Evolutionary conservation across 2,888 invertebrate genomes (phyloP).

Genomic region (Chrysolina haemoptera): DNA sequence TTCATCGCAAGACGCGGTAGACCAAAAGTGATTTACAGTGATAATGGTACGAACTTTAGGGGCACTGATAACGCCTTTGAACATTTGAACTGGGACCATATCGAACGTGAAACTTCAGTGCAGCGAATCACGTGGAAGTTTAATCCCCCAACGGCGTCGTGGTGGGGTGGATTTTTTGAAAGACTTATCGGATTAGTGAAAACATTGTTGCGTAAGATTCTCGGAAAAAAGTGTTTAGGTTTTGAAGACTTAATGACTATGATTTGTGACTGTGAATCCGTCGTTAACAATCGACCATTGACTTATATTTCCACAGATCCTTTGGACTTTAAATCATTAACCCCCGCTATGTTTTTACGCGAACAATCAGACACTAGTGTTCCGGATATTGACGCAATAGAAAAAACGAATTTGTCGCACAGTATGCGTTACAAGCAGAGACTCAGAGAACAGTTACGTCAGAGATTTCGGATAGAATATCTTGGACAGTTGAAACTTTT

Average conservation of each 20-base stretch:
- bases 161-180: slow-evolving; percentile 70
- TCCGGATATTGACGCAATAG: slow-evolving; percentile 48
- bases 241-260: slow-evolving; percentile 53
- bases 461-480: slow-evolving; percentile 50
- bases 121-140: slow-evolving; percentile 54
- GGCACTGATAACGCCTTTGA: slow-evolving; percentile 56
- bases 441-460: slow-evolving; percentile 49
- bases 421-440: slow-evolving; percentile 46
- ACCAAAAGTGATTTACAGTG: slow-evolving; percentile 50
- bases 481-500: slow-evolving; percentile 45
- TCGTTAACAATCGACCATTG: slow-evolving; percentile 36
- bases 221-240: slow-evolving; percentile 59
- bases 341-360: slow-evolving; percentile 55
- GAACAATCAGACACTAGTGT: slow-evolving; percentile 42
- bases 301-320: slow-evolving; percentile 37
- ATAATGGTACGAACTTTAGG: slow-evolving; percentile 65
- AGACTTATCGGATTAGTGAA: slow-evolving; percentile 65
- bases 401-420: slow-evolving; percentile 40
- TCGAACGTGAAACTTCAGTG: slow-evolving; percentile 44
- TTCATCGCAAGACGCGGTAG: slow-evolving; percentile 62
- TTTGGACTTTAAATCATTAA: slow-evolving; percentile 39
- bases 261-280: slow-evolving; percentile 36
- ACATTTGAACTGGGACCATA: slow-evolving; percentile 54
- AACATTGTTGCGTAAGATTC: slow-evolving; percentile 58
- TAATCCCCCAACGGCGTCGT: slow-evolving; percentile 54